phyloP scores from a whole-genome alignment of 2,888 invertebrate species.

The Stratiomys singularior region DNA sequence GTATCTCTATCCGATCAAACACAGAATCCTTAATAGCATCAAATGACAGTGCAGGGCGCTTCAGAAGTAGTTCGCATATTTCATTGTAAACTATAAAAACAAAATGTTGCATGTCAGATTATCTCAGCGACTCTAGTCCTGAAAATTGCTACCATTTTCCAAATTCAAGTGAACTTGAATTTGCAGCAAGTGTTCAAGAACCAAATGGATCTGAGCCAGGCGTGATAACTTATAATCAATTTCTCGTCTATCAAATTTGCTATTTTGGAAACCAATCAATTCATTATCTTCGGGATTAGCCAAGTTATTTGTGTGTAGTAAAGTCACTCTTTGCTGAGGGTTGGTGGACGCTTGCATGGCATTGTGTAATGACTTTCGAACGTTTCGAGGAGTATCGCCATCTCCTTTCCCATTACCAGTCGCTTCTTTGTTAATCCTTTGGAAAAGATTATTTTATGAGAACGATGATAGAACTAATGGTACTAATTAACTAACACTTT shows the following conservation, averaged over 20 bases:
- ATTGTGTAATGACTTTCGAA: conserved; percentile 62
- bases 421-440: not conserved
- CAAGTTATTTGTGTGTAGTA: conserved; percentile 58
- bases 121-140: not conserved
- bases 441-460: not conserved
- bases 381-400: conserved; percentile 52
- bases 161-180: conserved; percentile 63
- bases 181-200: conserved; percentile 62
- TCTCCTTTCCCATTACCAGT: not conserved
- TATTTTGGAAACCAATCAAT: conserved; percentile 61
- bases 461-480: not conserved
- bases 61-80: conserved; percentile 60
- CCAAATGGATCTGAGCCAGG: conserved; percentile 62
- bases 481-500: conserved; percentile 38
- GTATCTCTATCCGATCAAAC: conserved; percentile 61
- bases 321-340: conserved; percentile 57
- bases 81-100: conserved; percentile 57
- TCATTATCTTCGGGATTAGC: conserved; percentile 51
- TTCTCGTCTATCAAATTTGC: conserved; percentile 59
- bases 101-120: not conserved
- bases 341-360: conserved; percentile 57
- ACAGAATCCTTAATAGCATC: conserved; percentile 54
- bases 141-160: conserved; percentile 57
- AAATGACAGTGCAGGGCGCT: conserved; percentile 55
- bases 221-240: conserved; percentile 58